These are phyloP conservation scores for Plagiodera versicolora DNA, from an alignment of 2,888 invertebrate genomes.

Conservation along the genomic window DNA sequence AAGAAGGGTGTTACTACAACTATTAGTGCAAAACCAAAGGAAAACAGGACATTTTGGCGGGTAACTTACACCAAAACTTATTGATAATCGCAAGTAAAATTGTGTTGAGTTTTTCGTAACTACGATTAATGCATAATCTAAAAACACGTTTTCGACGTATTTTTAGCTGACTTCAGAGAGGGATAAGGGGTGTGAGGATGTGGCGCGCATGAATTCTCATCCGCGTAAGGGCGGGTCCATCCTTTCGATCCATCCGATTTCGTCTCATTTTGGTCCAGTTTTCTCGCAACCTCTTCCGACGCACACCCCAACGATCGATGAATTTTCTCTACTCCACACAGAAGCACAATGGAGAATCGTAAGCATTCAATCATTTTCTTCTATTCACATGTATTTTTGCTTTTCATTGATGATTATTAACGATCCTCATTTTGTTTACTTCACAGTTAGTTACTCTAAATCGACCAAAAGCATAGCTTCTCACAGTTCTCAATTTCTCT, in stretches of 20 bases:
- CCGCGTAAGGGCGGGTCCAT: conserved; percentile 32
- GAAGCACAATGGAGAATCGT: conserved; percentile 37
- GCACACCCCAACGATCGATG: neutral
- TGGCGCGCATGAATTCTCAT: conserved; percentile 26
- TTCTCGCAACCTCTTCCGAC: conserved; percentile 3
- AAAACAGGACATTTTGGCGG: conserved; percentile 35
- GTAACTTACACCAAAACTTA: conserved; percentile 50
- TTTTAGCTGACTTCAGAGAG: conserved; percentile 36
- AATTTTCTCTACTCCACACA: conserved; percentile 3
- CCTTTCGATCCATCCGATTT: conserved; percentile 41
- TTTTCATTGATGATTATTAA: neutral
- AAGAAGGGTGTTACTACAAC: conserved; percentile 44
- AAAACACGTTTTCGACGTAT: conserved; percentile 30
- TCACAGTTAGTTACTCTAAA: too few species aligned
- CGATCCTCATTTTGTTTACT: too few species aligned
- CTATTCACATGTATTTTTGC: neutral
- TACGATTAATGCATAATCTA: conserved; percentile 21
- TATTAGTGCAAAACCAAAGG: conserved; percentile 49
- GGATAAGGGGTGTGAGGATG: conserved; percentile 27
- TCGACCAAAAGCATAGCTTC: too few species aligned
- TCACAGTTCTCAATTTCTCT: too few species aligned
- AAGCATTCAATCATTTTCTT: conserved; percentile 17
- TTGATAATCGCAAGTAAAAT: conserved; percentile 49
- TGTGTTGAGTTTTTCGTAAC: conserved; percentile 43
- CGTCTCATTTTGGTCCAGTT: conserved; percentile 43